Base-by-base conservation (phyloP, 1,140 invertebrate species). In the Frieseomelitta varia region DNA sequence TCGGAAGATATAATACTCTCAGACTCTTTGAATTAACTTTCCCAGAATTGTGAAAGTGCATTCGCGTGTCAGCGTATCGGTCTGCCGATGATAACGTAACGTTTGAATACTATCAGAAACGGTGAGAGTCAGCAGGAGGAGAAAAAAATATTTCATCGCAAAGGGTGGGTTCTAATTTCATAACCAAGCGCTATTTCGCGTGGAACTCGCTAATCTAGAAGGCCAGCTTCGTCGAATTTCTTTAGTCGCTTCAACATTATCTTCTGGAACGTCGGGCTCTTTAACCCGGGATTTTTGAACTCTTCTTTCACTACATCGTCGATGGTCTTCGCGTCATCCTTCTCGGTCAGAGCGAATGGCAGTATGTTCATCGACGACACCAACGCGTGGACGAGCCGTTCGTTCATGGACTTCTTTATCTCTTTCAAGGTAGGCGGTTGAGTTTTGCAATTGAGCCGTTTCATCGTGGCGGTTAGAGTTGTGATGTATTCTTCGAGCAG, bases 401-500 rank as follows among this genome's bases (percentile, higher is more conserved):
- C 90, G 3, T 89, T 88, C 27, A 95, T 53, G 14, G 87, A 77
- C 24, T 87, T 88, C 1, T 93, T 83, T 8, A 96, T 30, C 4
- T 94, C 91, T 0, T 92, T 90, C 55, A 94, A 85, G 17, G 90
- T 95, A 1, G 95, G 95, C 12, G 95, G 90, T 0, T 79, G 6
- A 0, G 93, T 93, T 30, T 91, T 89, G 75, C 94, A 95, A 0
- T 91, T 90, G 0, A 95, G 74, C 72, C 89, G 90, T 17, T 91
- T 85, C 90, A 96, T 93, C 4, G 92, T 93, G 1, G 81, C 51
- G 0, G 85, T 65, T 6, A 96, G 86, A 0, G 89, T 88, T 6
- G 85, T 53, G 15, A 90, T 87, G 80, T 95, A 95, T 24, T 95
- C 95, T 6, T 92, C 79, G 1, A 96, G 84, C 1, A 96, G 24